Conservation (phyloP, 30 jellyfish, hydroid and myxozoan genomes). For the Aurelia sp. region DNA sequence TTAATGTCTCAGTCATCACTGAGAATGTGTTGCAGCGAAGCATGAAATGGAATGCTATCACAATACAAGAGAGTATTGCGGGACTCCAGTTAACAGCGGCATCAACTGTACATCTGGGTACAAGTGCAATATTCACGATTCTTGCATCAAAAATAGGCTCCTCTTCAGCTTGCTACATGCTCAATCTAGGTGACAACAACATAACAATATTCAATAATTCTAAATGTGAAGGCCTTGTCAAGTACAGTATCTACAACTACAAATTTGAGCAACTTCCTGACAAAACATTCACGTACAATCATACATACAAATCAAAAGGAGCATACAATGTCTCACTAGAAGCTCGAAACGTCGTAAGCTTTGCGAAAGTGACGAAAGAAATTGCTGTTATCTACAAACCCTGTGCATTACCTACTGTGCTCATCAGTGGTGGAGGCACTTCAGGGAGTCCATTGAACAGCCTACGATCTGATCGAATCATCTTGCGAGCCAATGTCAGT, state of each 20-base stretch:
- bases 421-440: slow-evolving; percentile 65
- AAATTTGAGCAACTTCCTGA: slow-evolving; percentile 15
- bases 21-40: slow-evolving; percentile 61
- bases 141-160: slow-evolving; percentile 75
- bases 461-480: slow-evolving; percentile 45
- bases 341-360: slow-evolving; percentile 69
- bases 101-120: slow-evolving; percentile 36
- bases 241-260: slow-evolving; percentile 18
- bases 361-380: slow-evolving; percentile 7
- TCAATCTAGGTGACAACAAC: slow-evolving; percentile 79
- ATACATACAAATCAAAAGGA: slow-evolving; percentile 69
- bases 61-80: slow-evolving; percentile 54
- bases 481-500: slow-evolving; percentile 78
- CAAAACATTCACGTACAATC: slow-evolving; percentile 27
- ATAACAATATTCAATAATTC: slow-evolving; percentile 62
- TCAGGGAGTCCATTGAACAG: slow-evolving; percentile 24
- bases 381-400: slow-evolving; percentile 76
- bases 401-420: slow-evolving; percentile 73
- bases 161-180: slow-evolving; percentile 64
- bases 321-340: slow-evolving; percentile 47
- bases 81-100: slow-evolving; percentile 47
- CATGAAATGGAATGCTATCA: slow-evolving; percentile 32
- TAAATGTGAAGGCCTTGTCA: slow-evolving; percentile 12
- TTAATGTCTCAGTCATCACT: slow-evolving; percentile 53
- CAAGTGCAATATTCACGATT: slow-evolving; percentile 37